Evolutionary conservation across 2,888 invertebrate species (phyloP).

Genomic region (Hydropsyche betteni): DNA sequence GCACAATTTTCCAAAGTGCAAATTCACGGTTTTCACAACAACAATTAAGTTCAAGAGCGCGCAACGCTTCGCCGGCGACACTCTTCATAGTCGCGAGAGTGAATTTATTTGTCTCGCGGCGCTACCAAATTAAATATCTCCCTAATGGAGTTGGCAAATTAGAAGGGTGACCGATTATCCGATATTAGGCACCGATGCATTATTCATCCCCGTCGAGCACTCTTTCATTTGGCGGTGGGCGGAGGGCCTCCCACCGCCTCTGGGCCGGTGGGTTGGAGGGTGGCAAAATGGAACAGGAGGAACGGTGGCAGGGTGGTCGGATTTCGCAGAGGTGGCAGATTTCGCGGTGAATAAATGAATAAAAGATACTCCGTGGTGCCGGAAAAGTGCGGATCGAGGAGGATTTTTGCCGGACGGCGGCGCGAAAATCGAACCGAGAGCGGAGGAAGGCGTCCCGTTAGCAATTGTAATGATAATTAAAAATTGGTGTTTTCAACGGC

Average conservation of each 20-base stretch:
- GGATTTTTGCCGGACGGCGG: constrained; percentile 3
- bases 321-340: constrained; percentile 25
- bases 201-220: constrained; percentile 36
- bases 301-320: neutral
- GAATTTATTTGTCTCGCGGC: constrained; percentile 31
- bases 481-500: neutral
- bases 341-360: constrained; percentile 42
- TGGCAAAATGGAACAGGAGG: too few relatives aligned
- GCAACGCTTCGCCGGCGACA: neutral
- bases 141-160: constrained; percentile 35
- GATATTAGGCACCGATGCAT: constrained; percentile 37
- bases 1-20: too few relatives aligned
- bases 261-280: too few relatives aligned
- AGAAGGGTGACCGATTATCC: constrained; percentile 38
- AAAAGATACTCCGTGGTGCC: constrained; percentile 19
- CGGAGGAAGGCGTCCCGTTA: neutral
- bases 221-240: constrained; percentile 32
- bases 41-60: too few relatives aligned
- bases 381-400: neutral
- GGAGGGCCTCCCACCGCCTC: too few relatives aligned
- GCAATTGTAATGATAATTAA: constrained; percentile 27
- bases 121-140: constrained; percentile 23
- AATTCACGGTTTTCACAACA: too few relatives aligned
- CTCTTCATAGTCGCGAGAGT: neutral
- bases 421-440: constrained; percentile 3